A percentile compares a stretch with the other conserved stretches of the same genome.
These are phyloP conservation scores for Alviniconcha marisindica DNA, from an alignment of 1,140 invertebrate species.

Conservation along the genomic window DNA sequence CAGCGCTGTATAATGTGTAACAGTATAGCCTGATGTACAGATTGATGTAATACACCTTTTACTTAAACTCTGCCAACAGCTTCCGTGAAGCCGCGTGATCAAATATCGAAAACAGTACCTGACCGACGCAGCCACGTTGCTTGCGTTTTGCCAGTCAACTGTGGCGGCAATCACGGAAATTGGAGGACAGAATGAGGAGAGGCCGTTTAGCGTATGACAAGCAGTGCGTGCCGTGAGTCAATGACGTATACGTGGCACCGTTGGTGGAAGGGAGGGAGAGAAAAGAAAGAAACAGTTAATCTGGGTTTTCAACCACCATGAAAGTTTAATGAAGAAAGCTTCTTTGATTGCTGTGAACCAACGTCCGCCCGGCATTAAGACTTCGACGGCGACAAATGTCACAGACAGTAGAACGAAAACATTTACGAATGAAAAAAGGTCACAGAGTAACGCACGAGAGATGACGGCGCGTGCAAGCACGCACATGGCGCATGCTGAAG, in stretches of 20 bases:
- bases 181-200: background rate
- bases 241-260: background rate
- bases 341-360: constrained; percentile 5
- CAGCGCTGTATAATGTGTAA: no score
- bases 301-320: constrained; percentile 6
- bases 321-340: constrained; percentile 39
- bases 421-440: background rate
- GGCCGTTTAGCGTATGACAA: constrained; percentile 31
- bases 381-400: constrained; percentile 35
- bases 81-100: no score
- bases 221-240: background rate
- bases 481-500: constrained; percentile 1
- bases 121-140: background rate
- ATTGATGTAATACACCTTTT: no score
- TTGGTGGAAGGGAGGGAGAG: background rate
- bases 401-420: constrained; percentile 3
- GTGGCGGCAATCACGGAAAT: constrained; percentile 38
- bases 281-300: background rate
- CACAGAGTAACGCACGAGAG: constrained; percentile 6
- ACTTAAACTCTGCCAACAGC: no score
- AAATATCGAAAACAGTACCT: background rate
- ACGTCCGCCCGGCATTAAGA: background rate
- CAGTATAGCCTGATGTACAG: no score
- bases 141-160: constrained; percentile 4
- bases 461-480: constrained; percentile 35